These are phyloP conservation scores for Apocrypta bakeri DNA, from an alignment of 1,140 invertebrate genomes.

Conservation along the genomic window DNA sequence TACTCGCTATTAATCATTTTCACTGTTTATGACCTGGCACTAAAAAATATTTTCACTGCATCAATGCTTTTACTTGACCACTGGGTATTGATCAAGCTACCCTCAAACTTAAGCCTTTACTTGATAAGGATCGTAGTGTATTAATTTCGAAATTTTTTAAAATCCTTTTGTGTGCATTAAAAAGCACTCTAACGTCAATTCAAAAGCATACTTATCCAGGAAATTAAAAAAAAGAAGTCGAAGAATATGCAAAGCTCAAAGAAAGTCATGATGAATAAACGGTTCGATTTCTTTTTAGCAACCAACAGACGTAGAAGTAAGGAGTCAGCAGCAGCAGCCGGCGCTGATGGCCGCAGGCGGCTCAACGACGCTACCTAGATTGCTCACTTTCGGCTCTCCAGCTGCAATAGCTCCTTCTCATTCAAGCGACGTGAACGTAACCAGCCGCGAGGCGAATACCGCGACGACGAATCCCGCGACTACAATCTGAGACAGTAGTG, in stretches of 20 bases:
- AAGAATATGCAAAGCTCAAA: background rate
- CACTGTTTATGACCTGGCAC: too few relatives aligned
- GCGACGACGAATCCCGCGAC: slow-evolving; percentile 49
- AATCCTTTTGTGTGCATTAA: background rate
- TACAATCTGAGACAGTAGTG: slow-evolving; percentile 51
- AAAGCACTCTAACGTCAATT: background rate
- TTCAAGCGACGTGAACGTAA: slow-evolving; percentile 83
- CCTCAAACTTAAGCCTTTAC: too few relatives aligned
- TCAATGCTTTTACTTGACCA: too few relatives aligned
- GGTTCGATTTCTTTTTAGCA: background rate
- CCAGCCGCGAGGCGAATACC: slow-evolving; percentile 73
- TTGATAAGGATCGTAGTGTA: too few relatives aligned
- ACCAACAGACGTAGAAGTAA: background rate
- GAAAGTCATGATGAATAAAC: background rate
- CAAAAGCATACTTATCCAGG: background rate
- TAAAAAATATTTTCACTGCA: too few relatives aligned
- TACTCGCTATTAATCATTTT: too few relatives aligned
- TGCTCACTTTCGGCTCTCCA: slow-evolving; percentile 21
- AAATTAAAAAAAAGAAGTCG: background rate
- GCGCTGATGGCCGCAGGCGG: background rate
- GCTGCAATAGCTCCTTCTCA: background rate
- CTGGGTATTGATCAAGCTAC: too few relatives aligned
- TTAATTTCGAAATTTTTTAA: too few relatives aligned
- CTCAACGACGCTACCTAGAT: slow-evolving; percentile 27
- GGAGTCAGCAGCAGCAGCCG: background rate